Conservation (phyloP, 35 echinoderm and acorn worm genomes). For the Ptychodera flava region DNA sequence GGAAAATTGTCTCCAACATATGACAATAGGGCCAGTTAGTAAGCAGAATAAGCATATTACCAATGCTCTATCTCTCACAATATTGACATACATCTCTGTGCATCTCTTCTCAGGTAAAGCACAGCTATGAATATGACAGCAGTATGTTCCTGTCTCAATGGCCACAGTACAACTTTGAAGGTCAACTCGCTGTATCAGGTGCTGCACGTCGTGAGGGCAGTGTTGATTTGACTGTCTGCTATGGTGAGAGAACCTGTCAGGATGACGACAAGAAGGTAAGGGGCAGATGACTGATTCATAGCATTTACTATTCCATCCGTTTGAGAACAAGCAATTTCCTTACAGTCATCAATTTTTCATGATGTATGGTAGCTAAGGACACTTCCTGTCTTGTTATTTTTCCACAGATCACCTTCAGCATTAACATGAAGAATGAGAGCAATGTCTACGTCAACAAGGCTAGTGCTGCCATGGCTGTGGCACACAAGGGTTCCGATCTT, state of each 20-base stretch:
- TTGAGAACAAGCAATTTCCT: too few species aligned
- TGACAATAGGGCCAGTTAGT: too few species aligned
- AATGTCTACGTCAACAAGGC: background rate
- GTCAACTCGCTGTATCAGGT: background rate
- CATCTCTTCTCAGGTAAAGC: background rate
- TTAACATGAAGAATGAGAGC: background rate
- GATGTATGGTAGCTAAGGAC: too few species aligned
- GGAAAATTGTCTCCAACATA: too few species aligned
- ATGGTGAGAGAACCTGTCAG: background rate
- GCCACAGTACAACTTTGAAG: background rate
- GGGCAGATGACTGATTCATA: too few species aligned
- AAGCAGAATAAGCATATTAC: too few species aligned
- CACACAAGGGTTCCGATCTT: background rate
- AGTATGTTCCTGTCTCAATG: background rate
- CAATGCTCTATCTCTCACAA: too few species aligned
- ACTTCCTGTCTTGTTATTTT: too few species aligned
- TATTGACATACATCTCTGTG: too few species aligned
- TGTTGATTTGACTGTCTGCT: background rate
- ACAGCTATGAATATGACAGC: background rate
- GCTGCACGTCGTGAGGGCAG: background rate
- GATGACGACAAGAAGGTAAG: background rate
- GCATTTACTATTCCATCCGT: too few species aligned
- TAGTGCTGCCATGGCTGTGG: background rate
- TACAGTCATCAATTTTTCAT: too few species aligned
- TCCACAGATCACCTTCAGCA: background rate